Evolutionary conservation across 2,888 invertebrate genomes (phyloP).

Genomic region (Phyllotreta striolata): DNA sequence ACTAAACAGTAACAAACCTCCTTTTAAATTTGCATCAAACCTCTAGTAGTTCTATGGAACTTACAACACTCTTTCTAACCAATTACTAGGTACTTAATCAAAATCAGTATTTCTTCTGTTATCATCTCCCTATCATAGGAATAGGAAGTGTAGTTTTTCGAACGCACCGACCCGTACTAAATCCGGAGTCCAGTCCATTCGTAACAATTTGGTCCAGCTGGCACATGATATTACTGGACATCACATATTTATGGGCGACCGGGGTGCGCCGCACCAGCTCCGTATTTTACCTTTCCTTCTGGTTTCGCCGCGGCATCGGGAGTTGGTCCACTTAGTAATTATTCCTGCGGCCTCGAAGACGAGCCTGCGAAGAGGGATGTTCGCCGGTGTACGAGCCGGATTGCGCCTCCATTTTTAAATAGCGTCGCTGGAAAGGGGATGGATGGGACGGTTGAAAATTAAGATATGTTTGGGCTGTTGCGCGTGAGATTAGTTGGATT

Average conservation of each 20-base stretch:
- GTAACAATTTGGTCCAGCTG: conserved; percentile 63
- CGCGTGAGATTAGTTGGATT: too few relatives aligned
- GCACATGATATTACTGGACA: conserved; percentile 63
- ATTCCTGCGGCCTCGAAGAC: conserved; percentile 49
- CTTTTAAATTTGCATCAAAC: too few relatives aligned
- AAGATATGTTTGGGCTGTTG: conserved; percentile 7
- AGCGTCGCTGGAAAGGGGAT: conserved; percentile 17
- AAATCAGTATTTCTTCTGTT: too few relatives aligned
- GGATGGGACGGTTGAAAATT: conserved; percentile 1
- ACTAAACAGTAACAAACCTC: too few relatives aligned
- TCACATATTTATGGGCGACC: conserved; percentile 62
- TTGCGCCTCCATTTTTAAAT: conserved; percentile 36
- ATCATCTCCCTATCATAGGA: too few relatives aligned
- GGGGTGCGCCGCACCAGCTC: conserved; percentile 46
- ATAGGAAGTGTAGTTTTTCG: too few relatives aligned
- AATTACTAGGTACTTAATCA: too few relatives aligned
- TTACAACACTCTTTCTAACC: too few relatives aligned
- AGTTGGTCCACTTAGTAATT: conserved; percentile 58
- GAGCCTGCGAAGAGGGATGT: conserved; percentile 35
- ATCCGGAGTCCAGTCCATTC: conserved; percentile 58
- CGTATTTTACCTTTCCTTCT: conserved; percentile 41
- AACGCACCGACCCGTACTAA: conserved; percentile 27
- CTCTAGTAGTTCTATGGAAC: too few relatives aligned
- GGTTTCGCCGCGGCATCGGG: conserved; percentile 30
- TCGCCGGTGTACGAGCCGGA: conserved; percentile 30